These are phyloP conservation scores for Hesperia comma DNA, from an alignment of 2,888 invertebrate species.

Conservation along the genomic window DNA sequence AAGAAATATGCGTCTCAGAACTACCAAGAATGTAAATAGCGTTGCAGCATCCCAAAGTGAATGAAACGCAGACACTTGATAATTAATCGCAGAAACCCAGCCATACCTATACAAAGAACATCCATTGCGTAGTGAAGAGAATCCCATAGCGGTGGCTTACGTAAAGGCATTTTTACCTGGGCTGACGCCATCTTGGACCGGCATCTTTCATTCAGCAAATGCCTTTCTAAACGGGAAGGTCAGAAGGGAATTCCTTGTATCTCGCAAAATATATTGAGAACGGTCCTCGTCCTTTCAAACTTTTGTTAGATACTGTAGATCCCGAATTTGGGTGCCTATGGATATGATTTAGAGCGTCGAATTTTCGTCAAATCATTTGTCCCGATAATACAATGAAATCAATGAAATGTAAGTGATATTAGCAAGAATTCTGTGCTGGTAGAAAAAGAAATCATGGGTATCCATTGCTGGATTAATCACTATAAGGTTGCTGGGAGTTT, in stretches of 20 bases:
- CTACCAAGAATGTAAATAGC: too few relatives aligned
- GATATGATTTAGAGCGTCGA: background rate
- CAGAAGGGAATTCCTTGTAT: slow-evolving; percentile 59
- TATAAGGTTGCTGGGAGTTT: too few relatives aligned
- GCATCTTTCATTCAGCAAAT: slow-evolving; percentile 65
- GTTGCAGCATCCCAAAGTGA: too few relatives aligned
- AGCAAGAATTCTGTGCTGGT: background rate
- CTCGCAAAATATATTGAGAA: slow-evolving; percentile 49
- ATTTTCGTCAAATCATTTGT: background rate
- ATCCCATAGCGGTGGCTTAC: slow-evolving; percentile 37
- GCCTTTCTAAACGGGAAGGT: slow-evolving; percentile 53
- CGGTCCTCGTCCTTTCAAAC: slow-evolving; percentile 30
- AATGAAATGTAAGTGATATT: background rate
- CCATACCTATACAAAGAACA: background rate
- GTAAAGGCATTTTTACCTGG: slow-evolving; percentile 50
- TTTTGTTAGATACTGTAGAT: slow-evolving; percentile 4
- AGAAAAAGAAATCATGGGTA: background rate
- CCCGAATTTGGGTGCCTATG: slow-evolving; percentile 16
- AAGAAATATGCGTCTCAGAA: too few relatives aligned
- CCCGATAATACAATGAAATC: background rate
- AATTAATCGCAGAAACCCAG: background rate
- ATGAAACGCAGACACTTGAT: background rate
- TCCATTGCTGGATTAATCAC: background rate
- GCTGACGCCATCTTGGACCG: slow-evolving; percentile 51
- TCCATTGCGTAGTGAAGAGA: background rate